These are phyloP conservation scores for Deilephila elpenor DNA, from an alignment of 2,888 invertebrate species.

Conservation along the genomic window DNA sequence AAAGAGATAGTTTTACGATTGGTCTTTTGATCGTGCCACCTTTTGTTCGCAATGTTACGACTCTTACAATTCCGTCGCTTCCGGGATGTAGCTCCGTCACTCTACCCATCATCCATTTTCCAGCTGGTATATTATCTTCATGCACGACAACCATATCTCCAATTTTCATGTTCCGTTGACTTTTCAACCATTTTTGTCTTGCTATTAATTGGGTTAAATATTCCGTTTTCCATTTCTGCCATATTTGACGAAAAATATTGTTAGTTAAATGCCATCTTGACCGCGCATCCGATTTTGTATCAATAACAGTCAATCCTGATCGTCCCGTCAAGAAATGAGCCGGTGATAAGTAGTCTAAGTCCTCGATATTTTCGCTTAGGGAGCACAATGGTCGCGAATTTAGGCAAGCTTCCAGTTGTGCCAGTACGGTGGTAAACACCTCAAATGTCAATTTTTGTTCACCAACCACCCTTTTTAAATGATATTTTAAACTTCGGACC, in stretches of 20 bases:
- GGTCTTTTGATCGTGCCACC: neutral
- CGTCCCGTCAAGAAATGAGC: constrained; percentile 28
- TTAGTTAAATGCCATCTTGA: constrained; percentile 32
- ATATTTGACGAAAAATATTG: constrained; percentile 24
- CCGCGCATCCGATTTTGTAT: constrained; percentile 36
- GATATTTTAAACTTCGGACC: constrained; percentile 29
- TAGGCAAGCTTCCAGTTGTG: constrained; percentile 30
- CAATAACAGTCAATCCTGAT: constrained; percentile 31
- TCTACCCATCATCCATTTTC: too few species aligned
- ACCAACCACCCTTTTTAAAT: constrained; percentile 26
- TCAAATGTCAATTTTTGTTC: neutral
- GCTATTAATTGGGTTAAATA: constrained; percentile 25
- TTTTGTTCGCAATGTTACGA: too few species aligned
- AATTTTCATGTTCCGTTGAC: constrained; percentile 20
- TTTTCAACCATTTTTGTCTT: constrained; percentile 22
- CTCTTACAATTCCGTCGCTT: too few species aligned
- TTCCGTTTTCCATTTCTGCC: constrained; percentile 25
- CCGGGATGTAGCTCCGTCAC: too few species aligned
- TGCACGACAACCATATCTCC: too few species aligned
- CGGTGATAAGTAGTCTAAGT: constrained; percentile 30
- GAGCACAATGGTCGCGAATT: constrained; percentile 9
- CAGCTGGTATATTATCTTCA: too few species aligned
- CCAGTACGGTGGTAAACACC: neutral
- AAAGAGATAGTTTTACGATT: neutral
- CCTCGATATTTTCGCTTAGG: constrained; percentile 30